Evolutionary conservation across 2,797 vertebrate species (phyloP), one percentile per base, ranked within the genome.

Genomic region (Schizopygopsis pylzovi): DNA sequence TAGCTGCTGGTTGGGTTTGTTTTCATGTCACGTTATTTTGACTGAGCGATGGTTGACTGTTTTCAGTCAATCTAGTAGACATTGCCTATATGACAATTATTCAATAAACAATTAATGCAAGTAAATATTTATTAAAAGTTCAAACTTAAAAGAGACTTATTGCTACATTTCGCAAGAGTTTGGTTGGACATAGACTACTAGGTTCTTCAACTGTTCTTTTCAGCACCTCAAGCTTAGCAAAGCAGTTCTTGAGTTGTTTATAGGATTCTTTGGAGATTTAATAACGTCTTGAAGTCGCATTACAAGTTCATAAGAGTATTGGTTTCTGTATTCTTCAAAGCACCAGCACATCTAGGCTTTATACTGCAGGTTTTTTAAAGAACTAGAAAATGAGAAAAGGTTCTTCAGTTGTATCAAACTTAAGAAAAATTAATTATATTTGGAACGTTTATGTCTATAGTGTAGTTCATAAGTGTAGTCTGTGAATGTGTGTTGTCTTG

Each of bases 1-100:
- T 52, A 45, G 77, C 45, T 85, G 68, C 18, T 77, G 81, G 70
- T 82, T 61, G 61, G 52, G 45, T 22, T 54, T 75, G 54, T 54
- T 87, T 87, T 92, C 87, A 91, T 91, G 90, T 90, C 92, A 91
- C 88, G 84, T 84, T 87, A 88, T 82, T 88, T 85, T 79, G 65
- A 68, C 71, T 28, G 41, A 72, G 52, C 75, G 37, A 11, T 59
- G 7, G 59, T 12, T 20, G 39, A 1, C 39, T 59, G 41, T 47
- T 79, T 59, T 43, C 37, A 43, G 37, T 61, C 76, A 43, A 1
- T 18, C 13, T 25, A 11, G 76, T 25, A 18, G 76, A 25, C 20
- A 22, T 22, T 56, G n/a, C 1, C 16, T 18, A 37, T 4, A 52
- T 33, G 47, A 49, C 49, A 22, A 13, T 61, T 78, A 56, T 22